Evolutionary conservation across 2,113 vertebrate species (phyloP), one percentile per base, ranked within the genome.

Genomic region (Centropristis striata): DNA sequence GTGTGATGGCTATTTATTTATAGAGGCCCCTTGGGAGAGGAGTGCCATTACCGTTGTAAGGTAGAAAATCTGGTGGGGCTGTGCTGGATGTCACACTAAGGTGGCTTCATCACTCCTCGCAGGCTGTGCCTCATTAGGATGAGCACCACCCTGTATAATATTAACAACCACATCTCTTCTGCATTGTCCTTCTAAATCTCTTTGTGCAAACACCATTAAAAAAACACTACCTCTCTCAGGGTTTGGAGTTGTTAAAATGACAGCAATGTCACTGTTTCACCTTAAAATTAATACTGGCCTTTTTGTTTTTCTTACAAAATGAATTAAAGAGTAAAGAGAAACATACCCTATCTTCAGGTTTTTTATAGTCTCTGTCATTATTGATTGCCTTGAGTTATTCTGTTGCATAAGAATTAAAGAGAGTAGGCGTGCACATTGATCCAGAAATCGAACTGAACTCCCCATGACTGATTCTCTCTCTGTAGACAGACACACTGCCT

Each of bases 1-100:
- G 81, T 87, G 81, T 60, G 78, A 75, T 49, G 74, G 73, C 36
- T 66, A 85, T 89, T 69, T 84, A 92, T 93, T 91, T 93, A 90
- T 90, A 91, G 79, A 78, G 83, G 60, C 55, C 90, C 70, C 72
- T 44, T 73, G 86, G 90, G 90, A 89, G 60, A 80, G 66, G 58
- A 80, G 78, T 80, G 84, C 72, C 75, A 88, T 87, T 86, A 87
- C 50, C 2, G 59, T 75, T 83, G 75, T 25, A 57, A 87, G 81
- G 90, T 84, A 90, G 71, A 78, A 67, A 80, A 86, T 57, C 63
- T 86, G 84, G 50, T 80, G 72, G 76, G 53, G 39, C 39, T 70
- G 73, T 42, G 57, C 68, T 74, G 21, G 65, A 76, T 86, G 81
- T 71, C 81, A 87, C 76, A 74, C 49, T 49, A 20, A 78, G 74